A percentile compares a stretch with the other conserved stretches of the same genome.
phyloP scores from a whole-genome alignment of 1,140 invertebrate species.

The Drosophila hydei region DNA sequence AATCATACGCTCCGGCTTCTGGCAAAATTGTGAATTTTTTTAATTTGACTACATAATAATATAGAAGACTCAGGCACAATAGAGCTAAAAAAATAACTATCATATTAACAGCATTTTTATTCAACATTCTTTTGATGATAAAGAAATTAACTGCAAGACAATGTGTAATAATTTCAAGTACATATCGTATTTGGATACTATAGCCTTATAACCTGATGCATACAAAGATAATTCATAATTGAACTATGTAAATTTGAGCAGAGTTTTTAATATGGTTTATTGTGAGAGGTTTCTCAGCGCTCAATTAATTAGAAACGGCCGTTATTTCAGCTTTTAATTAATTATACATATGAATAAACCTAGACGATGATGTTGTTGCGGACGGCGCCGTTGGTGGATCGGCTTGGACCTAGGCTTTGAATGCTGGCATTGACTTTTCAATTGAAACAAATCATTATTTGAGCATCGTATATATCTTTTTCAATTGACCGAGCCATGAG shows the following conservation, averaged over 20 bases:
- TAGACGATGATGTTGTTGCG: slow-evolving; percentile 27
- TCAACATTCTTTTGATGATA: no score
- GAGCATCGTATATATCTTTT: slow-evolving; percentile 66
- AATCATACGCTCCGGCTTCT: no score
- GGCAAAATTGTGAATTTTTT: no score
- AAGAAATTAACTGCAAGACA: neutral
- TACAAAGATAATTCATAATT: slow-evolving; percentile 34
- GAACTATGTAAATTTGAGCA: slow-evolving; percentile 35
- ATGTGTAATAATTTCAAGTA: neutral
- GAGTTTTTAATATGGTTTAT: slow-evolving; percentile 14
- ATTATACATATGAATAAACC: slow-evolving; percentile 37
- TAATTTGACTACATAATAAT: no score
- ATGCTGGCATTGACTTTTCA: slow-evolving; percentile 75
- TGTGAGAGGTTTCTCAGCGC: slow-evolving; percentile 27
- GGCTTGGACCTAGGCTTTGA: slow-evolving; percentile 29
- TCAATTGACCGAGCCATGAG: slow-evolving; percentile 55
- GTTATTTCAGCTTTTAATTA: slow-evolving; percentile 37
- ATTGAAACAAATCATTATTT: slow-evolving; percentile 82
- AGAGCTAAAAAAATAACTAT: no score
- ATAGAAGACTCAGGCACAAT: no score
- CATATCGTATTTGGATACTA: no score
- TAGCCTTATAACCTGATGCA: no score
- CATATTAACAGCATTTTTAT: no score
- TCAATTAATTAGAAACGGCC: slow-evolving; percentile 25
- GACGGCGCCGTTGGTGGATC: slow-evolving; percentile 30